Evolutionary conservation across 2,888 invertebrate genomes (phyloP), one percentile per base, ranked within the genome.

Genomic region (Teleiodes luculella): DNA sequence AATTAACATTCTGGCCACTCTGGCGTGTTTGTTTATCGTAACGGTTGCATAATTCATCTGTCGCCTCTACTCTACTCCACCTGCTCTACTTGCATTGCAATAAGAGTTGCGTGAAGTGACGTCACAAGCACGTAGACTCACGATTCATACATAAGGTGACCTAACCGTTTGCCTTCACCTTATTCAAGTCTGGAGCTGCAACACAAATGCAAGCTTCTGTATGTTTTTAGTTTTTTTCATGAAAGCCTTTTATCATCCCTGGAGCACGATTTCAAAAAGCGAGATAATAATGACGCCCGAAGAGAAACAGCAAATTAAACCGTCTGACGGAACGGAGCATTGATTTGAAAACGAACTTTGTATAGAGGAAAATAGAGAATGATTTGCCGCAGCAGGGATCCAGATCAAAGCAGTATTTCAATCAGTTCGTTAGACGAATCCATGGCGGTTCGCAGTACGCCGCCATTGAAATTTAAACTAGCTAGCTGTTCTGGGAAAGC

Each of bases 391-490:
- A 13, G n/a, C 36, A 33, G 20, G 5, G 55, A 50, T 52, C 52
- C 61, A 76, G 74, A 83, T 86, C 80, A 84, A 84, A 85, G 82
- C 74, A 71, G 74, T 80, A 79, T 84, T 83, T 80, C 83, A 81
- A 84, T 86, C 81, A 74, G 82, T 85, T 86, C 77, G 83, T 86
- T 83, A 84, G 81, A 75, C 79, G 76, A 84, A 83, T 80, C 76
- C 71, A 80, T 67, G 74, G 74, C 68, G 66, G 69, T 83, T 83
- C 84, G 80, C 80, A 76, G 85, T 85, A 86, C 75, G 75, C 76
- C 68, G 72, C 83, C 76, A 84, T 87, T 86, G 87, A 88, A 87
- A 87, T 86, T 86, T 82, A 83, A 88, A 86, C 86, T 84, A 86
- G 80, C 68, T 43, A 57, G 63, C 62, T 62, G 65, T 88, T 87